Evolutionary conservation across 2,797 vertebrate genomes (phyloP).

Genomic region (Peromyscus attwateri): DNA sequence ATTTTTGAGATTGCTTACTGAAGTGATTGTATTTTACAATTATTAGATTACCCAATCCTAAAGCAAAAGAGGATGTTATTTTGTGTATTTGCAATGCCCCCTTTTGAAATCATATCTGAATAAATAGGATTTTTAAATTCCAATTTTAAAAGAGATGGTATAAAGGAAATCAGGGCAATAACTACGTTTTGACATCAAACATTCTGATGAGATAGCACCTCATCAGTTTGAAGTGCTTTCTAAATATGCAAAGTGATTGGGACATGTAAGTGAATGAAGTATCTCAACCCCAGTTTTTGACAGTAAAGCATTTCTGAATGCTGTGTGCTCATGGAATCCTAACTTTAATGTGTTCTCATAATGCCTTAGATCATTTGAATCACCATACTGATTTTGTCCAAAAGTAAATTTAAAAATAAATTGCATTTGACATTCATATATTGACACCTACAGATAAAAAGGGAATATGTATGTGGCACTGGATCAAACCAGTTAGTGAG

Average conservation of each 20-base stretch:
- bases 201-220: constrained; percentile 68
- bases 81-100: not conserved
- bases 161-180: constrained; percentile 59
- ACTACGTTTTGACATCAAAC: constrained; percentile 66
- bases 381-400: constrained; percentile 55
- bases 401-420: constrained; percentile 73
- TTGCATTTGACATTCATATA: constrained; percentile 71
- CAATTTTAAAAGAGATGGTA: constrained; percentile 65
- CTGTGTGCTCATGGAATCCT: constrained; percentile 8
- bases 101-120: not conserved
- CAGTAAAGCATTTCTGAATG: constrained; percentile 68
- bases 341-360: constrained; percentile 59
- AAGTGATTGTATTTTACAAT: constrained; percentile 35
- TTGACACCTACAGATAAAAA: constrained; percentile 67
- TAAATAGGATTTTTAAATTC: constrained; percentile 62
- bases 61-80: not conserved
- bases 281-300: constrained; percentile 62
- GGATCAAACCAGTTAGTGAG: constrained; percentile 58
- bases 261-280: constrained; percentile 35
- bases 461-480: constrained; percentile 37
- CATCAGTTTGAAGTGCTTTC: constrained; percentile 78
- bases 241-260: constrained; percentile 64
- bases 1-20: constrained; percentile 49
- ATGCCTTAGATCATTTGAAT: constrained; percentile 64
- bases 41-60: not conserved